phyloP scores from a whole-genome alignment of 1,140 invertebrate genomes.

The Cecropterus lyciades region DNA sequence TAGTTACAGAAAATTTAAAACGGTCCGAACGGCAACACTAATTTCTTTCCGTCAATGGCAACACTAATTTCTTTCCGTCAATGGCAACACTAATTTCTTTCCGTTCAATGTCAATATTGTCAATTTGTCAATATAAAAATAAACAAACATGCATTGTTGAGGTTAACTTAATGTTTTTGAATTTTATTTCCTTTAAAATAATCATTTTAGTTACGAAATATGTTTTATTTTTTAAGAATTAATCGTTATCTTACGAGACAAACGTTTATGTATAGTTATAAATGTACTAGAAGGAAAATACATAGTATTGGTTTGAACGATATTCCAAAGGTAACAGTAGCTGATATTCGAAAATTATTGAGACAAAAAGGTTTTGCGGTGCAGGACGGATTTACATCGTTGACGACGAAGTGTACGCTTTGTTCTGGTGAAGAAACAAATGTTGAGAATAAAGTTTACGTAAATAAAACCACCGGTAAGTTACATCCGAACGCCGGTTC shows the following conservation, averaged over 20 bases:
- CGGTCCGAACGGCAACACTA: too few species aligned
- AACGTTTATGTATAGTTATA: conserved; percentile 30
- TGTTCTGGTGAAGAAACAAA: conserved; percentile 62
- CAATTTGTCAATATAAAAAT: conserved; percentile 16
- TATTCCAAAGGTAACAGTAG: conserved; percentile 65
- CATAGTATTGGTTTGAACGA: conserved; percentile 66
- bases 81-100: not conserved
- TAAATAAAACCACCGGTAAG: conserved; percentile 76
- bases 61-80: not conserved
- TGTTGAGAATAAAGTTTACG: conserved; percentile 62
- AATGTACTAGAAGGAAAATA: conserved; percentile 51
- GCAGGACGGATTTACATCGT: conserved; percentile 71
- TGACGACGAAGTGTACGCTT: conserved; percentile 67
- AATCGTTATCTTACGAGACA: conserved; percentile 37
- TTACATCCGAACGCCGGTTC: conserved; percentile 4
- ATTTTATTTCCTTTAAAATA: conserved; percentile 19
- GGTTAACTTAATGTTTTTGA: conserved; percentile 50
- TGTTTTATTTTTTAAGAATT: conserved; percentile 40
- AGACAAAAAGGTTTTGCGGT: conserved; percentile 73
- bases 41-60: too few species aligned
- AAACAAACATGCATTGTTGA: conserved; percentile 39
- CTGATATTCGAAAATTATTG: conserved; percentile 70
- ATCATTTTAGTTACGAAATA: conserved; percentile 29
- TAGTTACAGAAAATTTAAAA: too few species aligned
- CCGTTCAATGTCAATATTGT: not conserved